phyloP scores from a whole-genome alignment of 2,888 invertebrate species.

The Cephus pulcher region DNA sequence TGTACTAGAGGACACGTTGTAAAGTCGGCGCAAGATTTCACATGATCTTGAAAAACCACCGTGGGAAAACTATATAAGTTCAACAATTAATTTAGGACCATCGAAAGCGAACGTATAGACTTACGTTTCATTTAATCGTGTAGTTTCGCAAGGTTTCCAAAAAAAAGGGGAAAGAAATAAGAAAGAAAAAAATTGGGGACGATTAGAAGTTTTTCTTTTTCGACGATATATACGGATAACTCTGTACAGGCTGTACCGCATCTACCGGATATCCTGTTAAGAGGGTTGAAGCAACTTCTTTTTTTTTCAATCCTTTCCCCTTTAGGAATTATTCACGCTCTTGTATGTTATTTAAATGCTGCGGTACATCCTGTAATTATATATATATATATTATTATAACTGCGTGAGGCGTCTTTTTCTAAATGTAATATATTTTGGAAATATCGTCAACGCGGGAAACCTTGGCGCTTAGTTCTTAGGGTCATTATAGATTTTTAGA shows the following conservation, averaged over 20 bases:
- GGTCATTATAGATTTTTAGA: constrained; percentile 33
- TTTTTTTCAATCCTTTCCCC: background rate
- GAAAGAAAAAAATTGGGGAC: background rate
- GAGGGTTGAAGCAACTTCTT: constrained; percentile 28
- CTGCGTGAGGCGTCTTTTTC: constrained; percentile 40
- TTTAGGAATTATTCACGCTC: background rate
- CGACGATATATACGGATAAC: background rate
- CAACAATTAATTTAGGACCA: constrained; percentile 44
- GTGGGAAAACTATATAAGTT: constrained; percentile 17
- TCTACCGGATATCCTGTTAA: background rate
- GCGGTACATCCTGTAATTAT: background rate
- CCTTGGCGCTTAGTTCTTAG: constrained; percentile 45
- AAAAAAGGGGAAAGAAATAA: constrained; percentile 10
- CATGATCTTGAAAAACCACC: constrained; percentile 44
- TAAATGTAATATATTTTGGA: constrained; percentile 53
- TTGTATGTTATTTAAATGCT: background rate
- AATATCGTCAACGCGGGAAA: constrained; percentile 40
- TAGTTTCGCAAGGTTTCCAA: constrained; percentile 43
- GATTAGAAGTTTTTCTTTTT: background rate
- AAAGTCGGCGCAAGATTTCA: constrained; percentile 46
- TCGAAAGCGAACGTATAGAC: constrained; percentile 25
- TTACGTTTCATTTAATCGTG: constrained; percentile 30
- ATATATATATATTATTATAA: constrained; percentile 5
- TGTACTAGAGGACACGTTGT: constrained; percentile 56
- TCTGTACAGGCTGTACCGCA: background rate